Conservation (phyloP, 2,113 vertebrate genomes). For the Telmatochromis sp. region DNA sequence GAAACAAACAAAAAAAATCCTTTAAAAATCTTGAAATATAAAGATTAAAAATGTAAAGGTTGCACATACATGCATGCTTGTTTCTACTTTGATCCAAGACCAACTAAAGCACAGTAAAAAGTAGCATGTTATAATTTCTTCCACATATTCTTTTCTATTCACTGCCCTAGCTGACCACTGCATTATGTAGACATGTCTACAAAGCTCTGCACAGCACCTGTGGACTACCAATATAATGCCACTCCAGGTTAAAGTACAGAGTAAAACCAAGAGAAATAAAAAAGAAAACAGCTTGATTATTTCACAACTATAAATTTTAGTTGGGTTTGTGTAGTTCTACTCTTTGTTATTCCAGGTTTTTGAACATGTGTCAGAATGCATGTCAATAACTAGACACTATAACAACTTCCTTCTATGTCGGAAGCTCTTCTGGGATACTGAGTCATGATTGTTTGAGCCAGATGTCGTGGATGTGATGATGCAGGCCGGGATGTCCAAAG, state of each 20-base stretch:
- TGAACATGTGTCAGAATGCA: neutral
- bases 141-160: neutral
- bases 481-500: neutral
- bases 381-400: neutral
- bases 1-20: neutral
- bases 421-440: neutral
- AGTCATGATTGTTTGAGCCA: neutral
- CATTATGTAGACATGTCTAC: neutral
- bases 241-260: neutral
- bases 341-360: neutral
- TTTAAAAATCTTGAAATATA: neutral
- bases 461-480: neutral
- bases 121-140: neutral
- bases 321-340: neutral
- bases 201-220: neutral
- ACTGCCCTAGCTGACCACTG: rapidly evolving
- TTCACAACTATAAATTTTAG: rapidly evolving
- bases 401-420: neutral
- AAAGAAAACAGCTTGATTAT: rapidly evolving
- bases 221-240: neutral
- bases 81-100: neutral
- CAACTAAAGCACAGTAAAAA: neutral
- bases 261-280: neutral
- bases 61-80: neutral
- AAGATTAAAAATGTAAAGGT: neutral